Percentiles rank a stretch among this genome's conserved stretches.
These are phyloP conservation scores for Acanthopagrus latus DNA, from an alignment of 2,797 vertebrate genomes.

Conservation along the genomic window DNA sequence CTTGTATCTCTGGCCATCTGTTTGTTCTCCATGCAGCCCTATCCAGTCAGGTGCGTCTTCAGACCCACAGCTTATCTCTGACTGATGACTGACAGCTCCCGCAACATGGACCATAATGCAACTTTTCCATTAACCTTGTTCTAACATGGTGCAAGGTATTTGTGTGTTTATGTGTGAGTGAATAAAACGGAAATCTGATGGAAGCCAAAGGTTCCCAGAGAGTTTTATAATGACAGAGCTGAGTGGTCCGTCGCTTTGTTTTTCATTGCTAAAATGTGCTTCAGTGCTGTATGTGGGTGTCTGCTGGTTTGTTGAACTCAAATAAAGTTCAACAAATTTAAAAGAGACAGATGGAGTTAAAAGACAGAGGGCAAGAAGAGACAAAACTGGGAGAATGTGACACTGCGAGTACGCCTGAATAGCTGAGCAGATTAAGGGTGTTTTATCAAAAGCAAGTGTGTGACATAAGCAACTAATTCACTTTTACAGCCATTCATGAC, in stretches of 20 bases:
- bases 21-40: slow-evolving; percentile 50
- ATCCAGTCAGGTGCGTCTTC: slow-evolving; percentile 55
- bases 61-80: slow-evolving; percentile 66
- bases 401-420: slow-evolving; percentile 12
- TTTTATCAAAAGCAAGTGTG: slow-evolving; percentile 47
- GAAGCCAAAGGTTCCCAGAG: slow-evolving; percentile 33
- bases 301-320: slow-evolving; percentile 9
- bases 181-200: slow-evolving; percentile 27
- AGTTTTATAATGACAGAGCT: slow-evolving; percentile 29
- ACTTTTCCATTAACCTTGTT: slow-evolving; percentile 78
- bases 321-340: slow-evolving; percentile 24
- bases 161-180: slow-evolving; percentile 18
- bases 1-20: neutral
- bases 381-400: slow-evolving; percentile 29
- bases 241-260: slow-evolving; percentile 23
- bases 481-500: slow-evolving; percentile 64
- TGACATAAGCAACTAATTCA: slow-evolving; percentile 62
- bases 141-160: slow-evolving; percentile 16
- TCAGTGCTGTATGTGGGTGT: neutral
- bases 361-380: slow-evolving; percentile 5
- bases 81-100: slow-evolving; percentile 58
- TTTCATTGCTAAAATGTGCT: slow-evolving; percentile 12
- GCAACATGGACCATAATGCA: slow-evolving; percentile 41
- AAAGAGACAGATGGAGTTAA: slow-evolving; percentile 34
- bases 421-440: slow-evolving; percentile 50